Conservation (phyloP, 2,113 vertebrate genomes). For the Puffinus mauretanicus region DNA sequence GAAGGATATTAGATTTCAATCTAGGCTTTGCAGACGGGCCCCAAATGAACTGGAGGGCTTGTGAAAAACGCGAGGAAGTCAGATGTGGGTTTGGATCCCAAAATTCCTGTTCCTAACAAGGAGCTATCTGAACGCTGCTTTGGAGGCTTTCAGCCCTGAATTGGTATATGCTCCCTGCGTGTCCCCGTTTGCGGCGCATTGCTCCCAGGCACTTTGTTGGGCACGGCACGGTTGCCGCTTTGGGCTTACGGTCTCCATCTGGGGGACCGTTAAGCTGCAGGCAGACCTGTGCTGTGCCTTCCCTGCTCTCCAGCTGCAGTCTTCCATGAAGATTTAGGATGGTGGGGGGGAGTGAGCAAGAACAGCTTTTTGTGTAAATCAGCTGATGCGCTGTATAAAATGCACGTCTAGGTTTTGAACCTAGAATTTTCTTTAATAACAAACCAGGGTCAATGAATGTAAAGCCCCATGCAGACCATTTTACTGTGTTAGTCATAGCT, state of each 20-base stretch:
- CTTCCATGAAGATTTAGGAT: neutral
- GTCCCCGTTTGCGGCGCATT: accelerated
- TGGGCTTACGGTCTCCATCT: neutral
- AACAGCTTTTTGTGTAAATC: constrained; percentile 17
- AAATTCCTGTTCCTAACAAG: neutral
- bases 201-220: accelerated
- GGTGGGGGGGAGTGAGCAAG: neutral
- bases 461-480: constrained; percentile 68
- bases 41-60: neutral
- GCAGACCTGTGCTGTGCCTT: neutral
- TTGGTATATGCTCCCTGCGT: neutral
- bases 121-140: neutral
- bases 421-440: constrained; percentile 72
- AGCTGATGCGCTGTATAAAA: constrained; percentile 17
- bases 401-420: constrained; percentile 44
- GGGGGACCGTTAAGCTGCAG: neutral
- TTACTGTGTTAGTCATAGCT: constrained; percentile 75
- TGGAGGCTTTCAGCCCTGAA: neutral
- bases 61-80: neutral
- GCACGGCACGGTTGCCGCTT: accelerated
- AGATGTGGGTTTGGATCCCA: constrained; percentile 53
- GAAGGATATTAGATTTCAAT: constrained; percentile 18
- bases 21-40: neutral
- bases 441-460: constrained; percentile 67
- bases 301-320: neutral